A percentile compares a stretch with the other conserved stretches of the same genome.
Conservation (phyloP, 2,797 vertebrate genomes). For the Galaxias olidus region DNA sequence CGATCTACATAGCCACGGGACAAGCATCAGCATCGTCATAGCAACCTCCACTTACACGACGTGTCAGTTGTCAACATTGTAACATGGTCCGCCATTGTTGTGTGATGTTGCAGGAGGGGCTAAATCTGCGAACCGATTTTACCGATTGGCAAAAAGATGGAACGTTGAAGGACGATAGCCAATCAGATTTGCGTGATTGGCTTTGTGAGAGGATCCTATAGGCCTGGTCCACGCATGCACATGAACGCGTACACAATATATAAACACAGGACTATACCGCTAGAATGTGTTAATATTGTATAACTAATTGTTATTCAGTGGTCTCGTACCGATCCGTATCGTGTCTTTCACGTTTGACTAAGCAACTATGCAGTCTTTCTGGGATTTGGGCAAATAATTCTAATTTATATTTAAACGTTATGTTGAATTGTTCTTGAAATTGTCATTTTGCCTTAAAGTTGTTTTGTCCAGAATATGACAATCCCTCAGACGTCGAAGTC, state of each 20-base stretch:
- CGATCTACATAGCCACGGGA: not conserved
- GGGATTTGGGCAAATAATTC: too few species aligned
- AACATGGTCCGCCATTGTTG: conserved; percentile 56
- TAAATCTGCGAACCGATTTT: conserved; percentile 51
- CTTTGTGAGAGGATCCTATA: not conserved
- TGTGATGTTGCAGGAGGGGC: conserved; percentile 57
- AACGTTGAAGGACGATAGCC: conserved; percentile 24
- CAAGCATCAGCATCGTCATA: not conserved
- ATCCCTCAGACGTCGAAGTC: too few species aligned
- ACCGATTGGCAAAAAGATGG: not conserved
- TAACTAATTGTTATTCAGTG: too few species aligned
- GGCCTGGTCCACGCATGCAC: conserved; percentile 1
- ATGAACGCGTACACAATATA: not conserved
- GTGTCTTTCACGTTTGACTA: too few species aligned
- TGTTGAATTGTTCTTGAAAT: too few species aligned
- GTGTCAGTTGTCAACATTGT: conserved; percentile 21
- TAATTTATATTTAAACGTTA: too few species aligned
- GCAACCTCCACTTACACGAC: not conserved
- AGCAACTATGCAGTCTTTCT: too few species aligned
- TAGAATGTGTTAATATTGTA: too few species aligned
- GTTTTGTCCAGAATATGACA: too few species aligned
- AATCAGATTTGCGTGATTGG: conserved; percentile 47
- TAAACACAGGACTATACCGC: not conserved
- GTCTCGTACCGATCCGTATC: too few species aligned
- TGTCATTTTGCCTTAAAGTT: too few species aligned